Evolutionary conservation across 2,888 invertebrate species (phyloP).

Genomic region (Chirona hameri): DNA sequence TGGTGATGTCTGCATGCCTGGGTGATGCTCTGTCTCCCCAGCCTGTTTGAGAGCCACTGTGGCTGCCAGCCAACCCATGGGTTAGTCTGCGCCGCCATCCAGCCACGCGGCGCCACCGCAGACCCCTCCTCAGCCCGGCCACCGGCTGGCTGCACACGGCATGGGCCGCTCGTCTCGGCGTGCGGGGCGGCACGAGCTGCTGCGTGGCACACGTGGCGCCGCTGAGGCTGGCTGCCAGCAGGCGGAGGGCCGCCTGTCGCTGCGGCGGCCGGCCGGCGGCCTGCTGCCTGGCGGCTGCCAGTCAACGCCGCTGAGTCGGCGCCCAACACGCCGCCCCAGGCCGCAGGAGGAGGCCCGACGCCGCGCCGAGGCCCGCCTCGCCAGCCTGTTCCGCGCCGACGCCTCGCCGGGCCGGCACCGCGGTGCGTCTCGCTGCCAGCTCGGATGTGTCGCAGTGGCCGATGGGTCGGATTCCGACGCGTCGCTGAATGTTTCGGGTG

Average conservation of each 20-base stretch:
- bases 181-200: not conserved
- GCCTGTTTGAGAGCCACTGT: too few species aligned
- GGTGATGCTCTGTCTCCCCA: too few species aligned
- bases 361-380: slow-evolving; percentile 3
- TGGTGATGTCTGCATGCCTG: too few species aligned
- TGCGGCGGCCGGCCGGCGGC: not conserved
- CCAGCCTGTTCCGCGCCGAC: not conserved
- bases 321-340: not conserved
- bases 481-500: not conserved
- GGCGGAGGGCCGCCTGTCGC: not conserved
- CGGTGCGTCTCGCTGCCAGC: not conserved
- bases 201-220: not conserved
- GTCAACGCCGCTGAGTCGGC: not conserved
- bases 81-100: too few species aligned
- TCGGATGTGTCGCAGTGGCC: not conserved
- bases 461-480: not conserved
- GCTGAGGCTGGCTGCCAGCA: not conserved
- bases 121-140: too few species aligned
- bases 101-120: too few species aligned
- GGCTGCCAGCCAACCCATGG: too few species aligned
- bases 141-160: not conserved
- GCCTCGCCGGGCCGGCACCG: not conserved
- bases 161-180: not conserved
- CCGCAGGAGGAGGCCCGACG: not conserved
- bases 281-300: not conserved